Base-by-base conservation (phyloP, 2,888 invertebrate species). In the Cosmopolites sordidus region DNA sequence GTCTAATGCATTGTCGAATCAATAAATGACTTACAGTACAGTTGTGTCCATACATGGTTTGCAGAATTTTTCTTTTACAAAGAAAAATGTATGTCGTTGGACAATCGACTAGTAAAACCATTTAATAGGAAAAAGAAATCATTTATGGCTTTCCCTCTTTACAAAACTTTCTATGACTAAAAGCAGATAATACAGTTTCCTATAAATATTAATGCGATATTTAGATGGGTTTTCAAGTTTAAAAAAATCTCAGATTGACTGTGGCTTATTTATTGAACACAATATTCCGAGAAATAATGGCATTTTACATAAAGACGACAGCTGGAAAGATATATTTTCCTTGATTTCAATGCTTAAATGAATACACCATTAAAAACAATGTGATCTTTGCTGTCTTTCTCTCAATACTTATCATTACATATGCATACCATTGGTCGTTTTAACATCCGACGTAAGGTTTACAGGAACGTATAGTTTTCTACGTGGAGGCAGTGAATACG, bases 291-390 rank as follows among this genome's bases (percentile, higher is more conserved):
- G 39, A 43, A 43, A 39, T 50, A 22, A 50, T 42, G 29, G 39
- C 37, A 18, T 50, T 50, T 50, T 50, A 48, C 42, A 48, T 42
- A 43, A 42, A 48, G 33, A 29, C 30, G 48, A 48, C 30, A 41
- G 38, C 38, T 43, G 12, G 30, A 17, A 48, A 43, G 47, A 52
- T 38, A 43, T 47, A 52, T 52, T 52, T 52, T 42, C 42, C 46
- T 52, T 43, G 52, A 38, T 52, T 51, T 52, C 52, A 53, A 53
- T 53, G 44, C 29, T 14, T 30, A 48, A 53, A 53, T 48, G 49
- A 49, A 49, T 49, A 33, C 49, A 18, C 43, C 17, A 45, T 54
- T 44, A 48, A 54, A 54, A 40, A 54, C 54, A 49, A 54, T 49
- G 49, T 49, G 47, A 43, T 43, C 48, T 47, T 22, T 33, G 39